A percentile compares a stretch with the other conserved stretches of the same genome.
These are phyloP conservation scores for Scomberomorus guttatus DNA, from an alignment of 2,797 vertebrate species.

Conservation along the genomic window DNA sequence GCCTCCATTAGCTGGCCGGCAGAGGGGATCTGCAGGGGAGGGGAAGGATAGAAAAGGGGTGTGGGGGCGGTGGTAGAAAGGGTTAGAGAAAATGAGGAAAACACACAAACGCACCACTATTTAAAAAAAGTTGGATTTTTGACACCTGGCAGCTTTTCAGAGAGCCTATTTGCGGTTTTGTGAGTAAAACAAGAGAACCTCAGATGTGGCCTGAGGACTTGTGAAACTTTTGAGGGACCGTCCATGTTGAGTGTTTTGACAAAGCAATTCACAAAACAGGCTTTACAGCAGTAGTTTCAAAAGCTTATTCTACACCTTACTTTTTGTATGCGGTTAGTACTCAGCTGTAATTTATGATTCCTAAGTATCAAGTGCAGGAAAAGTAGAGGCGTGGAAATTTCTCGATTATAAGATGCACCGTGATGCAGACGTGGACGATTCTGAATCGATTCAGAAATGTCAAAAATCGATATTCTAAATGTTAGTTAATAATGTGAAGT, in stretches of 20 bases:
- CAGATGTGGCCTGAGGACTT: slow-evolving; percentile 52
- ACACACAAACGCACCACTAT: slow-evolving; percentile 66
- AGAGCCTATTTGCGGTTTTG: slow-evolving; percentile 58
- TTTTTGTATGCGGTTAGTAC: too few species aligned
- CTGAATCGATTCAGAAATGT: too few species aligned
- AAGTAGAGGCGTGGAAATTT: too few species aligned
- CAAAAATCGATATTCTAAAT: too few species aligned
- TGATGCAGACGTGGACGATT: too few species aligned
- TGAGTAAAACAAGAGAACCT: slow-evolving; percentile 59
- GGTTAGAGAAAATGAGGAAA: slow-evolving; percentile 73
- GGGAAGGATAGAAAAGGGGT: slow-evolving; percentile 55
- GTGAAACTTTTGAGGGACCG: slow-evolving; percentile 66
- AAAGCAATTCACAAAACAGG: slow-evolving; percentile 46
- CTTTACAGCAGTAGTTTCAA: slow-evolving; percentile 26
- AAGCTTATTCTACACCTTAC: slow-evolving; percentile 1
- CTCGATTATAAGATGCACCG: too few species aligned
- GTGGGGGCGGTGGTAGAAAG: slow-evolving; percentile 55
- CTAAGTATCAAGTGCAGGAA: slow-evolving; percentile 6
- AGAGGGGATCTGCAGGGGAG: slow-evolving; percentile 91
- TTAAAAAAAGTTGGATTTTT: slow-evolving; percentile 62
- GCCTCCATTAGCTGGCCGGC: slow-evolving; percentile 91
- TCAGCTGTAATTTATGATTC: neutral
- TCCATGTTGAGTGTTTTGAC: slow-evolving; percentile 48
- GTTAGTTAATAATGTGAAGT: too few species aligned
- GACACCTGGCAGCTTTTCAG: slow-evolving; percentile 76